Conservation (phyloP, 2,888 invertebrate species). For the Brachyptera putata region DNA sequence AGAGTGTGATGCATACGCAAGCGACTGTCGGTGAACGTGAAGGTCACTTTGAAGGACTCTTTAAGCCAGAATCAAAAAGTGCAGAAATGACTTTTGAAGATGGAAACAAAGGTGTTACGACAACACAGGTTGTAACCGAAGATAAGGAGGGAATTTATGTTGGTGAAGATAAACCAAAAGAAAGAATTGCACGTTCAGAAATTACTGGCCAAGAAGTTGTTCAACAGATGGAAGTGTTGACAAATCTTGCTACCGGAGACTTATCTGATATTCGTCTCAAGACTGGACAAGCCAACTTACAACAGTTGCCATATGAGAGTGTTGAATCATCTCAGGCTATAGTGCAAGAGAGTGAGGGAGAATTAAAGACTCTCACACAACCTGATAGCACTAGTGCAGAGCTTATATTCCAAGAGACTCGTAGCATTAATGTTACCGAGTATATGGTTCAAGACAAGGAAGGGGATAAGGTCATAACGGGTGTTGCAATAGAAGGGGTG, state of each 20-base stretch:
- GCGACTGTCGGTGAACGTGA: constrained; percentile 52
- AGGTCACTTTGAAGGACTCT: constrained; percentile 42
- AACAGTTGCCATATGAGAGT: constrained; percentile 40
- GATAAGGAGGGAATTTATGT: constrained; percentile 36
- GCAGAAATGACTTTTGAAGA: constrained; percentile 37
- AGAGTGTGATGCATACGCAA: constrained; percentile 50
- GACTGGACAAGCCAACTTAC: constrained; percentile 39
- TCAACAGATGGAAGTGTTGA: constrained; percentile 41
- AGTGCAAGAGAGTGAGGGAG: constrained; percentile 40
- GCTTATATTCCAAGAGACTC: constrained; percentile 38
- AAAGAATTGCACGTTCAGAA: constrained; percentile 39
- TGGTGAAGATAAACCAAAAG: constrained; percentile 34
- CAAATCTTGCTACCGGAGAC: constrained; percentile 32
- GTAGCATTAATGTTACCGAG: constrained; percentile 43
- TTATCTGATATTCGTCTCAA: constrained; percentile 25
- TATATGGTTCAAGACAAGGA: constrained; percentile 37
- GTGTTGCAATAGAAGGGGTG: constrained; percentile 46
- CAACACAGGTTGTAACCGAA: constrained; percentile 37
- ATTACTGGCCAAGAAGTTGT: constrained; percentile 45
- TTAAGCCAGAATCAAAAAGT: constrained; percentile 36
- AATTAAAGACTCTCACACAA: constrained; percentile 35
- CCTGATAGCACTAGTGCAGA: constrained; percentile 36
- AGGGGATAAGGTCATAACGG: constrained; percentile 42
- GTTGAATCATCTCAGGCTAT: constrained; percentile 39
- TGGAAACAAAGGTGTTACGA: constrained; percentile 37